Conservation (phyloP, 2,113 vertebrate genomes). For the Apistogramma diplotaenia region DNA sequence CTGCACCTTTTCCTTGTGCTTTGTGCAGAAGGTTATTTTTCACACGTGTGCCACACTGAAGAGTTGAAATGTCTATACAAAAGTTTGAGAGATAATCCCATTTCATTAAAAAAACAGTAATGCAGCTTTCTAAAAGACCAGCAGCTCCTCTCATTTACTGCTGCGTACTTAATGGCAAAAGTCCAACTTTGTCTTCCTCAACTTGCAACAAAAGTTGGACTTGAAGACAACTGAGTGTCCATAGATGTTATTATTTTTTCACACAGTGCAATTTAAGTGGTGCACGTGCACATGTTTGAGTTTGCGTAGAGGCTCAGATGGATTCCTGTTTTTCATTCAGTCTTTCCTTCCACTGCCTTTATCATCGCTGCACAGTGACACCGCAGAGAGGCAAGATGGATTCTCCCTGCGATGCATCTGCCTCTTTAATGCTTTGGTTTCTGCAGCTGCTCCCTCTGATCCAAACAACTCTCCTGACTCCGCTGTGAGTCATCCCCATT, state of each 20-base stretch:
- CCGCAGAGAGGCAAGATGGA: conserved; percentile 48
- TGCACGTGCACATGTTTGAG: conserved; percentile 11
- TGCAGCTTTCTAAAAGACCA: background rate
- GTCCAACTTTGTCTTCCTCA: background rate
- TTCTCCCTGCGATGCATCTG: conserved; percentile 41
- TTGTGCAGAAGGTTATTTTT: background rate
- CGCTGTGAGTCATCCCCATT: conserved; percentile 4
- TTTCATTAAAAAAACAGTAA: background rate
- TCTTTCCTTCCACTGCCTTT: conserved; percentile 45
- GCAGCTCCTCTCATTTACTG: background rate
- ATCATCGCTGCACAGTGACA: conserved; percentile 53
- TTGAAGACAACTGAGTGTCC: background rate
- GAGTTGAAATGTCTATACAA: background rate
- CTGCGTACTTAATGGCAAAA: background rate
- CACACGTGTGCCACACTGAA: background rate
- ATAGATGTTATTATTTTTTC: background rate
- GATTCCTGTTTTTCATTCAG: conserved; percentile 35
- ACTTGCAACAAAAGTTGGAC: background rate
- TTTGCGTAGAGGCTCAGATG: conserved; percentile 24
- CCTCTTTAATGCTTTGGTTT: conserved; percentile 39
- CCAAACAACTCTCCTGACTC: conserved; percentile 16
- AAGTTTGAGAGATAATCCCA: background rate
- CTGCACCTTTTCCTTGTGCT: background rate
- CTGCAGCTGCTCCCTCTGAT: conserved; percentile 41
- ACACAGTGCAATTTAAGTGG: background rate